phyloP scores from a whole-genome alignment of 2,797 vertebrate genomes.

The Moxostoma hubbsi region DNA sequence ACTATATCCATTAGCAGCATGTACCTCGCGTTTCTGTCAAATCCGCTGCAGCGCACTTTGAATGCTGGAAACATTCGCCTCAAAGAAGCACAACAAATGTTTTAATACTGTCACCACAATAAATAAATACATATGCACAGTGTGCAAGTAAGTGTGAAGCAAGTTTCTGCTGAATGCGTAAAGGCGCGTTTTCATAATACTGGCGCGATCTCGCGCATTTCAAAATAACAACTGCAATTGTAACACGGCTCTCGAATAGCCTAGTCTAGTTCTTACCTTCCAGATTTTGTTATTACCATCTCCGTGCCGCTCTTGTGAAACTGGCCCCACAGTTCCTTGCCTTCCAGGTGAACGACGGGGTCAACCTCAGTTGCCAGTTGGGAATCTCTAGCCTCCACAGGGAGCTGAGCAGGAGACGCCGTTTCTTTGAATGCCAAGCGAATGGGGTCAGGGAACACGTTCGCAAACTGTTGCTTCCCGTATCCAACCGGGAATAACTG shows the following conservation, averaged over 20 bases:
- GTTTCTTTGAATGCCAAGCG: constrained; percentile 20
- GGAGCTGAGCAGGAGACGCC: constrained; percentile 63
- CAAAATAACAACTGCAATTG: not conserved
- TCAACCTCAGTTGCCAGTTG: constrained; percentile 84
- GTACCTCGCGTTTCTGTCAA: constrained; percentile 88
- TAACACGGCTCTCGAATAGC: no score
- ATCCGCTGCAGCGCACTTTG: constrained; percentile 87
- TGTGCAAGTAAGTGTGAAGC: not conserved
- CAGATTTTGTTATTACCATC: constrained; percentile 97
- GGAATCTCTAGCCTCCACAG: constrained; percentile 78
- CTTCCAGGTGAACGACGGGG: constrained; percentile 89
- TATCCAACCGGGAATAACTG: constrained; percentile 81
- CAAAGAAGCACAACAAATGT: constrained; percentile 26
- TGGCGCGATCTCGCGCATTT: not conserved
- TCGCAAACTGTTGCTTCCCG: constrained; percentile 78
- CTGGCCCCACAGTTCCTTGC: constrained; percentile 90
- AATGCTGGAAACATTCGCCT: constrained; percentile 96
- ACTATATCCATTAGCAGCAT: constrained; percentile 93
- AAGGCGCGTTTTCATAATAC: not conserved
- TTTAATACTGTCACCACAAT: not conserved
- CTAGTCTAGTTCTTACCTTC: constrained; percentile 81
- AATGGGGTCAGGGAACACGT: constrained; percentile 12
- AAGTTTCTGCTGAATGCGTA: not conserved
- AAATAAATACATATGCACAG: not conserved
- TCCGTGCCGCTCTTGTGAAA: constrained; percentile 92